phyloP scores from a whole-genome alignment of 2,797 vertebrate species.

The Champsocephalus gunnari region DNA sequence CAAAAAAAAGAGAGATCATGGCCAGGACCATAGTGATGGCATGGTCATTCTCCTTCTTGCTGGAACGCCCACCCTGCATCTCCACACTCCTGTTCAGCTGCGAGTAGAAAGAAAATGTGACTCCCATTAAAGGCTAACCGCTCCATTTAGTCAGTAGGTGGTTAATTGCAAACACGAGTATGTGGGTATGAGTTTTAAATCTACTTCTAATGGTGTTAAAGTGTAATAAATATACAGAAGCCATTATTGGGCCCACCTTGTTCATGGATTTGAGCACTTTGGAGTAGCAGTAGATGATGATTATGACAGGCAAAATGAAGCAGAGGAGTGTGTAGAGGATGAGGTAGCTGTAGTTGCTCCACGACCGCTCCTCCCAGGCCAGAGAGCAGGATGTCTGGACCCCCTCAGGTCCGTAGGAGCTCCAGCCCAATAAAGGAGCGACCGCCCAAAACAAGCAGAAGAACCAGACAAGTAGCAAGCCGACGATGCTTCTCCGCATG shows the following conservation, averaged over 20 bases:
- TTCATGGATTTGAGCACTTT: slow-evolving; percentile 73
- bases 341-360: slow-evolving; percentile 83
- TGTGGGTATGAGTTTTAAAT: slow-evolving; percentile 19
- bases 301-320: slow-evolving; percentile 71
- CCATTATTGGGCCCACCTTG: slow-evolving; percentile 65
- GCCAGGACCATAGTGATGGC: slow-evolving; percentile 81
- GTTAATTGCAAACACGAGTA: slow-evolving; percentile 25
- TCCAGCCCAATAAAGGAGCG: slow-evolving; percentile 77
- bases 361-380: slow-evolving; percentile 79
- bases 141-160: slow-evolving; percentile 17
- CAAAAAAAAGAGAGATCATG: slow-evolving; percentile 82
- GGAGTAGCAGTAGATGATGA: slow-evolving; percentile 82
- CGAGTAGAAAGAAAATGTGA: slow-evolving; percentile 25
- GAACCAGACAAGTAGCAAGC: slow-evolving; percentile 77
- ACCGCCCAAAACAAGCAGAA: slow-evolving; percentile 83
- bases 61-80: slow-evolving; percentile 78
- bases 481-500: slow-evolving; percentile 65
- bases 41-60: slow-evolving; percentile 78
- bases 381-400: slow-evolving; percentile 83
- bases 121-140: slow-evolving; percentile 34
- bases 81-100: slow-evolving; percentile 86
- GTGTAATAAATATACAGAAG: slow-evolving; percentile 22
- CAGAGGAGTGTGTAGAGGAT: slow-evolving; percentile 78
- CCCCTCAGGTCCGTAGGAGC: slow-evolving; percentile 79
- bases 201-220: slow-evolving; percentile 14